Base-by-base conservation (phyloP, 2,888 invertebrate genomes). In the Ischnura elegans region DNA sequence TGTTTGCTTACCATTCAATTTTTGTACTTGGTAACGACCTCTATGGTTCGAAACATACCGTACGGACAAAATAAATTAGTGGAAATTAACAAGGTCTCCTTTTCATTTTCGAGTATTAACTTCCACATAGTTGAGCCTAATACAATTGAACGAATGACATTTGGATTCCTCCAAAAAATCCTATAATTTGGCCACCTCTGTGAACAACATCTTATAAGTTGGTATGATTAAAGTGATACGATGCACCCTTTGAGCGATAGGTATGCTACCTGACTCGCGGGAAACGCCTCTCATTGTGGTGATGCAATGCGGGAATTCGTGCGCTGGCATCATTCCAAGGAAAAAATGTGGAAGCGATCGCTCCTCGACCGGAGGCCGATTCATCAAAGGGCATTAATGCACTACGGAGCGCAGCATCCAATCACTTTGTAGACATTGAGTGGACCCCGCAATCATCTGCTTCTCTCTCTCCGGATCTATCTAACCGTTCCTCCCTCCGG, bases 401-500 rank as follows among this genome's bases (percentile, higher is more conserved):
- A 76, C 66, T 16, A 29, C 29, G 66, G 25, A 76, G 66, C 66
- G 36, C 66, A 76, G 13, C 66, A 76, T 76, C 66, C 66, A 76
- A 76, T 76, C 66, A 76, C 66, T 76, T 76, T 76, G 66, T 29
- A 76, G n/a, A n/a, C 66, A 76, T 76, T 76, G 66, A 76, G 66
- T 76, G 66, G 19, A 76, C 51, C 8, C 51, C 13, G 29, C 66
- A 29, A 29, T 36, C 66, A 76, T 36, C 36, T 25, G 5, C 36
- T 36, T 25, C 66, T 76, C 66, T 66, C 25, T 10, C 66, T 29
- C 66, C 55, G 8, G 5, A 8, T n/a, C 66, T 36, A 29, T 76
- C 61, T 25, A 61, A 6, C 66, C 61, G 6, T n/a, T n/a, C n/a
- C 29, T 76, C 66, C 8, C 66, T n/a, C n/a, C n/a, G n/a, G n/a